Conservation (phyloP, 2,797 vertebrate species). For the Phrynocephalus vlangalii region DNA sequence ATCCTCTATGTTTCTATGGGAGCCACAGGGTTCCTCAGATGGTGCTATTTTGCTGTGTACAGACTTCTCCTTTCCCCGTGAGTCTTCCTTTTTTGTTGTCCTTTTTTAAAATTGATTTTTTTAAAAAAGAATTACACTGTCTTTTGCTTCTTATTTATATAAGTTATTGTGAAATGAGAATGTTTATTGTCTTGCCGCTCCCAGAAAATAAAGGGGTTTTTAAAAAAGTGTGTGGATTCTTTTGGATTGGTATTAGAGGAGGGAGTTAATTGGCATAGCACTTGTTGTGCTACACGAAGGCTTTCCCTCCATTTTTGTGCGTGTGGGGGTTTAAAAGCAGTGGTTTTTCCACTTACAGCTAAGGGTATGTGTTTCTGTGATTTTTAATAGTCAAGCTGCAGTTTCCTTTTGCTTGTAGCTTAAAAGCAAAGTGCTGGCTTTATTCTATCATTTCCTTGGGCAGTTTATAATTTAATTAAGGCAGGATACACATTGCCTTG, state of each 20-base stretch:
- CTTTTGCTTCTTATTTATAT: conserved; percentile 68
- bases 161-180: conserved; percentile 51
- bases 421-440: too few relatives aligned
- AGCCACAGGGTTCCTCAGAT: conserved; percentile 11
- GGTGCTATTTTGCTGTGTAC: conserved; percentile 60
- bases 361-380: not conserved
- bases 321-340: not conserved
- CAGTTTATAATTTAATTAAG: too few relatives aligned
- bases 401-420: not conserved
- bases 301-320: not conserved
- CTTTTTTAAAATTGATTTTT: conserved; percentile 51
- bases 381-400: not conserved
- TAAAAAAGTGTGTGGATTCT: not conserved
- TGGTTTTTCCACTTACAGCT: not conserved
- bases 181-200: conserved; percentile 50
- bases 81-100: conserved; percentile 8
- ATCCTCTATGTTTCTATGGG: conserved; percentile 6
- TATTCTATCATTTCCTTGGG: too few relatives aligned
- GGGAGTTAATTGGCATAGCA: too few relatives aligned
- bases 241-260: not conserved
- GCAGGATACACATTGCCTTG: too few relatives aligned
- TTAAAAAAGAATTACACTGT: conserved; percentile 14
- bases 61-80: not conserved
- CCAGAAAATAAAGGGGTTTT: conserved; percentile 56
- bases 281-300: not conserved